A percentile compares a stretch with the other conserved stretches of the same genome.
Evolutionary conservation across 2,797 vertebrate genomes (phyloP).

Genomic region (Intellagama lesueurii): DNA sequence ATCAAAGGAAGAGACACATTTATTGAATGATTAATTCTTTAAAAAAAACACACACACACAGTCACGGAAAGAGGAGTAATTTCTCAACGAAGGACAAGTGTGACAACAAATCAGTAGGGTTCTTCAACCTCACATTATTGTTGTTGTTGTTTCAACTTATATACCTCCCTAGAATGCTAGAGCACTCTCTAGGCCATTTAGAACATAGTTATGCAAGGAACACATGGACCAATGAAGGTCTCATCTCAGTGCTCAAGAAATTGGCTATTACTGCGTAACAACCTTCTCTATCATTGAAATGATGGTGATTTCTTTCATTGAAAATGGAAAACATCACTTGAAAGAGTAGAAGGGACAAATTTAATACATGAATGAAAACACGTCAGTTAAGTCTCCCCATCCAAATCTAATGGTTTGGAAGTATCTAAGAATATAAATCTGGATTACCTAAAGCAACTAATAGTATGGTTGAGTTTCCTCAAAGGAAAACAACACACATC

Average conservation of each 20-base stretch:
- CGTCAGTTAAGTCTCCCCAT: neutral
- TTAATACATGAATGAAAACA: neutral
- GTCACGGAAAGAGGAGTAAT: neutral
- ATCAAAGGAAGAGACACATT: neutral
- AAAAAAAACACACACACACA: neutral
- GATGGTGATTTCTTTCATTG: neutral
- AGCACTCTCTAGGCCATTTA: no score
- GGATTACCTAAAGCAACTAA: neutral
- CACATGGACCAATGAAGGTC: neutral
- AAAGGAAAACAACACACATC: neutral
- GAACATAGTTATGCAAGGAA: no score
- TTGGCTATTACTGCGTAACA: neutral
- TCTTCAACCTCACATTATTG: neutral
- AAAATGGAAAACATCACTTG: neutral
- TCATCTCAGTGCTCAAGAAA: neutral
- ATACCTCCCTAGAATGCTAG: no score
- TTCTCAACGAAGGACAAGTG: neutral
- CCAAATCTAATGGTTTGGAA: neutral
- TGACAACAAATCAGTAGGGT: neutral
- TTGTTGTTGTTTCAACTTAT: no score
- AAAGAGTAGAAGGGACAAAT: neutral
- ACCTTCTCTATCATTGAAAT: neutral
- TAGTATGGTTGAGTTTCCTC: neutral
- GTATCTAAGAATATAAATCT: neutral
- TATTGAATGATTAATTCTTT: neutral